A percentile compares a stretch with the other conserved stretches of the same genome.
These are phyloP conservation scores for Gambusia yucatana DNA, from an alignment of 2,797 vertebrate species.

Conservation along the genomic window DNA sequence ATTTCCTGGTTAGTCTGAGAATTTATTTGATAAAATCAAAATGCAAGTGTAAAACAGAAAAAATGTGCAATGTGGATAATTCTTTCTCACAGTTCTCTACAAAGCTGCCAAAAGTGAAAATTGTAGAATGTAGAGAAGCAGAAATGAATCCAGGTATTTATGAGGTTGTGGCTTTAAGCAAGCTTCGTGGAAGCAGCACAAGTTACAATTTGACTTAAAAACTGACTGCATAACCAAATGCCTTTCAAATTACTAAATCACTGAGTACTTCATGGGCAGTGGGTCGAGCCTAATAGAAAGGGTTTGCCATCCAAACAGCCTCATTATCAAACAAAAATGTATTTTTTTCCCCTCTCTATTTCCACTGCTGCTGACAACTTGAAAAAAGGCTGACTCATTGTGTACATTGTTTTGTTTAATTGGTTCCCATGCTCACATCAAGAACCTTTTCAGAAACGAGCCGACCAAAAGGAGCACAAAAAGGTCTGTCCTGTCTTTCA, in stretches of 20 bases:
- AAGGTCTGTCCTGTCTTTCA: slow-evolving; percentile 8
- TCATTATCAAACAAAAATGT: slow-evolving; percentile 18
- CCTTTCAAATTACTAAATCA: background rate
- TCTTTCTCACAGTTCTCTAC: background rate
- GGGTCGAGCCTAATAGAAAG: background rate
- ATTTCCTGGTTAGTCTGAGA: background rate
- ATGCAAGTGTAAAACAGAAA: background rate
- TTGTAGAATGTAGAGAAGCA: slow-evolving; percentile 3
- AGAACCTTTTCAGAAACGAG: slow-evolving; percentile 19
- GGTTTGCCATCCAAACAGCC: slow-evolving; percentile 16
- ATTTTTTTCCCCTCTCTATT: slow-evolving; percentile 21
- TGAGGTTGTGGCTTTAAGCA: background rate
- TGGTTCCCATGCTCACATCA: slow-evolving; percentile 19
- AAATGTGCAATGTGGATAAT: background rate
- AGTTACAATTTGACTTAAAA: slow-evolving; percentile 30
- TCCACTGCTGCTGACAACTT: slow-evolving; percentile 12
- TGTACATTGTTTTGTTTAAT: slow-evolving; percentile 7
- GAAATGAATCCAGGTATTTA: slow-evolving; percentile 20
- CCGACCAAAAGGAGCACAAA: slow-evolving; percentile 12
- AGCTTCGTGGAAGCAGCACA: background rate
- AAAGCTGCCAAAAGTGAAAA: background rate
- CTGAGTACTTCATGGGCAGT: background rate
- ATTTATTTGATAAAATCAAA: background rate
- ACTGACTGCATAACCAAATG: background rate
- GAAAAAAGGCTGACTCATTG: background rate